Evolutionary conservation across 2,888 invertebrate genomes (phyloP), one percentile per base, ranked within the genome.

Genomic region (Oeneis ivallda): DNA sequence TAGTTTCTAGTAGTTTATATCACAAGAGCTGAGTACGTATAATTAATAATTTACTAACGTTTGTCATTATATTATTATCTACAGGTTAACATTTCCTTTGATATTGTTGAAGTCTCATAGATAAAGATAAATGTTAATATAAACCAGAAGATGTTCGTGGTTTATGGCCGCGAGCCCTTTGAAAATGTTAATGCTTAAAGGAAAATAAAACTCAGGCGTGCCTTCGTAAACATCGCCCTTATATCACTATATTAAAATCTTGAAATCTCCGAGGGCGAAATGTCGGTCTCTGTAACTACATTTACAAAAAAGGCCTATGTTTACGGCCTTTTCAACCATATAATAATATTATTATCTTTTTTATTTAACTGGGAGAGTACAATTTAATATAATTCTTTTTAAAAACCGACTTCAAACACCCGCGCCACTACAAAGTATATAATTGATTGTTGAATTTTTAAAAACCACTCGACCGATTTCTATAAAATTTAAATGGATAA

Each of bases 181-280:
- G 49, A 19, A 53, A 58, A 67, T 64, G 62, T 53, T 49, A 52
- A 45, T 19, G 64, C 45, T 47, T 60, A 43, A 57, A 49, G 34
- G 57, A 43, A 67, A 62, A 67, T 64, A 64, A 64, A 57, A 47
- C 52, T 53, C 64, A 41, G 11, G 10, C 37, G 32, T 6, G 50
- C 61, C 61, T 67, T 67, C 64, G 64, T 57, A 52, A 61, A 52
- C 41, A 34, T n/a, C 26, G 41, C 47, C 52, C 63, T 26, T 62
- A 15, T 45, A 66, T 59, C 62, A 32, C 66, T 67, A 62, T 64
- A 64, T 58, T 62, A 67, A 64, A 64, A 58, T 62, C 57, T 58
- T 53, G 34, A 32, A 32, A 17, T 37, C 47, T 34, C 47, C 6
- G 37, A 37, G n/a, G 17, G 34, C 32, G 13, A 59, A 58, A 59